Conservation (phyloP, 2,113 vertebrate genomes). For the Platysternon megacephalum region DNA sequence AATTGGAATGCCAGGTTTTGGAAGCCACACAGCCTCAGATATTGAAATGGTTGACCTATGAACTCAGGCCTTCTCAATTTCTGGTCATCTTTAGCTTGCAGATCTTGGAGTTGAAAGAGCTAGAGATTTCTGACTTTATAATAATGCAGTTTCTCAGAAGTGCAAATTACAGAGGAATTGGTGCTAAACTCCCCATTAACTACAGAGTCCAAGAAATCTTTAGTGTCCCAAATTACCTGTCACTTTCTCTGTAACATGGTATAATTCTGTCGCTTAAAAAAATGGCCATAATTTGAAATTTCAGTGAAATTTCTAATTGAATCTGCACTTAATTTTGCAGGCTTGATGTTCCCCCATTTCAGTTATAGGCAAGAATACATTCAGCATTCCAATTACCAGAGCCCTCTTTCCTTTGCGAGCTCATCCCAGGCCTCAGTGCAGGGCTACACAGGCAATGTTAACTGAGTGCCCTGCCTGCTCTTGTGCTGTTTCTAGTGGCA, state of each 20-base stretch:
- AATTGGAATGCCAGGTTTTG: conserved; percentile 76
- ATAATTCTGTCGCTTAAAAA: conserved; percentile 69
- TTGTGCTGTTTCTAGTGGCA: not conserved
- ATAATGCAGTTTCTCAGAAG: conserved; percentile 82
- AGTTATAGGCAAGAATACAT: not conserved
- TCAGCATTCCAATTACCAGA: not conserved
- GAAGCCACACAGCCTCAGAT: conserved; percentile 78
- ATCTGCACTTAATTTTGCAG: not conserved
- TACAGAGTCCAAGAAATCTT: conserved; percentile 77
- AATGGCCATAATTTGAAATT: conserved; percentile 59
- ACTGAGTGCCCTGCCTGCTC: not conserved
- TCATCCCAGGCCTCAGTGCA: not conserved
- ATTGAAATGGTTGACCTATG: conserved; percentile 84
- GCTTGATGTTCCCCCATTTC: not conserved
- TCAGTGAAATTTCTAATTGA: conserved; percentile 75
- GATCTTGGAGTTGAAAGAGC: conserved; percentile 80
- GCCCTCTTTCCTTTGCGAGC: not conserved
- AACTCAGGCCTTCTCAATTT: conserved; percentile 62
- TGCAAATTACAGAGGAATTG: conserved; percentile 85
- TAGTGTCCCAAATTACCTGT: conserved; percentile 84
- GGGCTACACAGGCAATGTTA: not conserved
- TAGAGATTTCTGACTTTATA: conserved; percentile 81
- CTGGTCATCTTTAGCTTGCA: conserved; percentile 77
- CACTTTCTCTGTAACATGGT: conserved; percentile 71
- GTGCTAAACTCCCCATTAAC: conserved; percentile 87